phyloP scores from a whole-genome alignment of 53 echinoderm and acorn worm genomes.

The Glandiceps talaboti region DNA sequence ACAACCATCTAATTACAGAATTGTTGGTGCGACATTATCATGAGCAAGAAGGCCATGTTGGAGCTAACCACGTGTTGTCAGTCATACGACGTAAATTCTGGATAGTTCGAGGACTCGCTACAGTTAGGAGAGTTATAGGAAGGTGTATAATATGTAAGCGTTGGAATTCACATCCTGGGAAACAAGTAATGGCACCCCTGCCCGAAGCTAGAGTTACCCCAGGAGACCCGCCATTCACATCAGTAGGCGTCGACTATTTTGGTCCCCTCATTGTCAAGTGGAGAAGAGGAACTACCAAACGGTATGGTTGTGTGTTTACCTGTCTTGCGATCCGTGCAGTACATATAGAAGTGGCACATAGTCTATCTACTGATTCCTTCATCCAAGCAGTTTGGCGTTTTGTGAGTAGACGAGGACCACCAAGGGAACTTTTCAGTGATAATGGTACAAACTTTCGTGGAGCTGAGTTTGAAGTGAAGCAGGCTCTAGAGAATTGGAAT shows the following conservation, averaged over 20 bases:
- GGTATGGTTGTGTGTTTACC: conserved; percentile 20
- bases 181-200: conserved; percentile 30
- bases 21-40: conserved; percentile 22
- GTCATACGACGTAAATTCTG: conserved; percentile 21
- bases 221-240: conserved; percentile 21
- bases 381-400: conserved; percentile 23
- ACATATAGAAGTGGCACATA: neutral
- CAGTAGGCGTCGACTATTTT: conserved; percentile 26
- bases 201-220: conserved; percentile 25
- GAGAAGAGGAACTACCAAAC: conserved; percentile 12
- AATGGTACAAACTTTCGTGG: too few species aligned
- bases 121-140: conserved; percentile 12
- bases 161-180: conserved; percentile 12
- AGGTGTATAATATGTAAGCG: conserved; percentile 22
- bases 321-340: conserved; percentile 4
- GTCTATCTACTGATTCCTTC: conserved; percentile 12
- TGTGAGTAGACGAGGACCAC: conserved; percentile 1
- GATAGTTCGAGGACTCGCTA: conserved; percentile 27
- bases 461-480: conserved; percentile 11
- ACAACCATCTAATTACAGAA: conserved; percentile 17
- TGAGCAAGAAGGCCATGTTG: conserved; percentile 14
- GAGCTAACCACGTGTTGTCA: conserved; percentile 15
- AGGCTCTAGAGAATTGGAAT: neutral
- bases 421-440: too few species aligned
- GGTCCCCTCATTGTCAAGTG: conserved; percentile 25